Evolutionary conservation across 2,888 invertebrate genomes (phyloP).

Genomic region (Autographa gamma): DNA sequence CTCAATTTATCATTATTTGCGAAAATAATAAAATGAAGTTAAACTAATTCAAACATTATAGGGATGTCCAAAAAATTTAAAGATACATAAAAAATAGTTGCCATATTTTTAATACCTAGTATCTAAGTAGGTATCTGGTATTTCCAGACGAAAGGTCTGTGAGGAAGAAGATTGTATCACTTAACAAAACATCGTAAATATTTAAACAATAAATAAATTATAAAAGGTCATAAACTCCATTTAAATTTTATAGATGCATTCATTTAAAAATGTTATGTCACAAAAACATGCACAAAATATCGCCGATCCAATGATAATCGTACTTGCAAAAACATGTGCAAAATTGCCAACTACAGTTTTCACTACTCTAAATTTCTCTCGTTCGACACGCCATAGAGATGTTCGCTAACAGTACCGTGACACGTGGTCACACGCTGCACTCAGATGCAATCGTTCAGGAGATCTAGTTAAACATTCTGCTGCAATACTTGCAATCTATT

Average conservation of each 20-base stretch:
- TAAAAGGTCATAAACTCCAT: no score
- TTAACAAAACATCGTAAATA: no score
- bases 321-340: background rate
- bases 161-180: no score
- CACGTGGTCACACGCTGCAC: background rate
- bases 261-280: no score
- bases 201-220: no score
- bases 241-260: no score
- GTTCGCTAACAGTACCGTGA: background rate
- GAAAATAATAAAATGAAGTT: background rate
- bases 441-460: background rate
- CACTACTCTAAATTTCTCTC: background rate
- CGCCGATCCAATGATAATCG: no score
- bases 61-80: background rate
- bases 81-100: background rate
- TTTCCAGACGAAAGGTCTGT: no score
- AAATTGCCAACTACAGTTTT: background rate
- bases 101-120: no score
- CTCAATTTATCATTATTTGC: background rate
- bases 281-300: no score
- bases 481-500: background rate
- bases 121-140: no score
- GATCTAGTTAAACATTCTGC: slow-evolving; percentile 3
- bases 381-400: background rate
- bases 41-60: background rate